A percentile compares a stretch with the other conserved stretches of the same genome.
Conservation (phyloP, 2,888 invertebrate species). For the Elysia crispata region DNA sequence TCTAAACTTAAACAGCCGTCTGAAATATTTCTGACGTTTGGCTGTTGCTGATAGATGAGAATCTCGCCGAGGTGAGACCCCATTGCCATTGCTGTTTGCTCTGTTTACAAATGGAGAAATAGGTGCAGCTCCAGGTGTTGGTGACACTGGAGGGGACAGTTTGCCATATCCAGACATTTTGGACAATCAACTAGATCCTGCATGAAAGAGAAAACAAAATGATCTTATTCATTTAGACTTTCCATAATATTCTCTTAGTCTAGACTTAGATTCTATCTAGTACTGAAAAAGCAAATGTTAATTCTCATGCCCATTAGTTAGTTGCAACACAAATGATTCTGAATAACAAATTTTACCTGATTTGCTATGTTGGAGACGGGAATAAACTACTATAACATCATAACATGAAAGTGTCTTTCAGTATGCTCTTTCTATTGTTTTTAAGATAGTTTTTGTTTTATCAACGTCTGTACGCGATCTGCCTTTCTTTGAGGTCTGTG, state of each 20-base stretch:
- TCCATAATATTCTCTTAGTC: neutral
- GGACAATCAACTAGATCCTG: constrained; percentile 47
- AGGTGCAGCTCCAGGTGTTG: constrained; percentile 58
- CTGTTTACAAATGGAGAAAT: constrained; percentile 52
- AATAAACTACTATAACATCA: no score
- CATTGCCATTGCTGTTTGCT: constrained; percentile 48
- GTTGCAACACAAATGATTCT: no score
- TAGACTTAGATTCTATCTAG: no score
- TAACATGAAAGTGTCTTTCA: no score
- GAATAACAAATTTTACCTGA: no score
- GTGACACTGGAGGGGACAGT: constrained; percentile 69
- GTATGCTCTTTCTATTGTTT: no score
- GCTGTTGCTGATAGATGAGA: constrained; percentile 85
- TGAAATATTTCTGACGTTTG: constrained; percentile 83
- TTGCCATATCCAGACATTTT: constrained; percentile 58
- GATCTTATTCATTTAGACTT: neutral
- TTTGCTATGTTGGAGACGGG: no score
- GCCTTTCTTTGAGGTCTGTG: no score
- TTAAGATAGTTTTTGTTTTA: no score
- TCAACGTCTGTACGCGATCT: no score
- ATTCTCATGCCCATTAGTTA: no score
- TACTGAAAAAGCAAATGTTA: no score
- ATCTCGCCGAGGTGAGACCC: constrained; percentile 52
- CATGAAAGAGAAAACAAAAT: constrained; percentile 48
- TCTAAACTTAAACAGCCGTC: constrained; percentile 85